Base-by-base conservation (phyloP, 2,888 invertebrate genomes). In the Polyommatus icarus region DNA sequence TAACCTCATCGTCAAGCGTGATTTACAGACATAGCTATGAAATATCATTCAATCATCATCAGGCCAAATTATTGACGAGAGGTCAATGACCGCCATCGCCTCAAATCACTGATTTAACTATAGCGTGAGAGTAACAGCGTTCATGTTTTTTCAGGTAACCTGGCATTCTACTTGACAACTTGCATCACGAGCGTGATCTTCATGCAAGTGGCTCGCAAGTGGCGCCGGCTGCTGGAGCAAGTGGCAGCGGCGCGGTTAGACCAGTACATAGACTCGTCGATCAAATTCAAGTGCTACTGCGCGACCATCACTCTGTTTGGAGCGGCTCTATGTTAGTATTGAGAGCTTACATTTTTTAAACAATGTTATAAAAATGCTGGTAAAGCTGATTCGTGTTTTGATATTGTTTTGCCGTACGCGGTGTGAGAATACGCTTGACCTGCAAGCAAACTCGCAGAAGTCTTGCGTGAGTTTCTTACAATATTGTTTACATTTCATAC, bases 221-320 rank as follows among this genome's bases (percentile, higher is more conserved):
- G 91, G 90, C 85, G 86, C 7, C 36, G 46, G 2, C 79, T 91
- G 2, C 81, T 87, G 78, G 84, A 82, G 18, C 82, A 87, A 36
- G 81, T 91, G 5, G 78, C 80, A 0, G 80, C 83, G 10, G 84
- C 85, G 3, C 79, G 79, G 1, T 80, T 90, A 5, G 82, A 88
- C 36, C 84, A 87, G 32, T 87, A 89, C 67, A 76, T 85, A 1
- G 86, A 90, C 79, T 72, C 80, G 0, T 78, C 73, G 7, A 57
- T 88, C 1, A 81, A 83, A 6, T 78, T 76, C 3, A 87, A 84
- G 79, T 86, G 89, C 77, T 82, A 84, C 12, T 76, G 81, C 0
- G 81, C 82, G 2, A 85, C 85, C 59, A 24, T 83, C 2, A 5
- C 81, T 0, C 80, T 87, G 3, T 8, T 89, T 3, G 71, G 79